phyloP scores from a whole-genome alignment of 2,888 invertebrate species.

The Cetonia aurata region DNA sequence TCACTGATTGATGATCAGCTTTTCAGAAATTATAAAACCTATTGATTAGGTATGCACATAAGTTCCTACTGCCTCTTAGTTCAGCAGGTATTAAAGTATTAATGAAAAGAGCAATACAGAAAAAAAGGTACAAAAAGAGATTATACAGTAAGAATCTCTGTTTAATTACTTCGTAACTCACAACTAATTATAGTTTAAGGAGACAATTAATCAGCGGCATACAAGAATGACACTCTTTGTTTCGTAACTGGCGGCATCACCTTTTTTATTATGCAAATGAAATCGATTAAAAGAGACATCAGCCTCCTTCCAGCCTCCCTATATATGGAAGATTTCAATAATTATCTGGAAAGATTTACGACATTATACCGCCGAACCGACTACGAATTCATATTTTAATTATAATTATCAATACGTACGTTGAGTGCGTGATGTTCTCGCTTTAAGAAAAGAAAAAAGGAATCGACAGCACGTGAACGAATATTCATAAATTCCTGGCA shows the following conservation, averaged over 20 bases:
- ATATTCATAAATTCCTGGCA: background rate
- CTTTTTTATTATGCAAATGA: conserved; percentile 33
- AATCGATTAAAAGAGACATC: conserved; percentile 36
- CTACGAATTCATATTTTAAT: conserved; percentile 31
- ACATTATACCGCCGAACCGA: conserved; percentile 8
- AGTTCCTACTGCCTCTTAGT: no score
- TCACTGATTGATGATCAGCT: no score
- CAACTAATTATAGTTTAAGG: conserved; percentile 12
- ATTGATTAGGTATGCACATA: no score
- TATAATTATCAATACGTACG: conserved; percentile 14
- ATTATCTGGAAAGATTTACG: conserved; percentile 37
- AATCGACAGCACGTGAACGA: conserved; percentile 27
- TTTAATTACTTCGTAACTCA: no score
- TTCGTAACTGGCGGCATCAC: conserved; percentile 15
- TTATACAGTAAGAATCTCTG: no score
- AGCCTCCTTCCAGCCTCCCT: conserved; percentile 20
- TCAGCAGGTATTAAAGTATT: no score
- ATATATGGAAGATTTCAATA: conserved; percentile 34
- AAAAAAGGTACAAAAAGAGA: no score
- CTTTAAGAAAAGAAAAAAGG: conserved; percentile 1
- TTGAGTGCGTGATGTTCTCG: conserved; percentile 12
- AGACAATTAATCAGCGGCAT: conserved; percentile 11
- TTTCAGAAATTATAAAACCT: no score
- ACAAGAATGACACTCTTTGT: conserved; percentile 15
- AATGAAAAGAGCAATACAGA: no score